Evolutionary conservation across 2,797 vertebrate genomes (phyloP), one percentile per base, ranked within the genome.

Genomic region (Lithobates pipiens): DNA sequence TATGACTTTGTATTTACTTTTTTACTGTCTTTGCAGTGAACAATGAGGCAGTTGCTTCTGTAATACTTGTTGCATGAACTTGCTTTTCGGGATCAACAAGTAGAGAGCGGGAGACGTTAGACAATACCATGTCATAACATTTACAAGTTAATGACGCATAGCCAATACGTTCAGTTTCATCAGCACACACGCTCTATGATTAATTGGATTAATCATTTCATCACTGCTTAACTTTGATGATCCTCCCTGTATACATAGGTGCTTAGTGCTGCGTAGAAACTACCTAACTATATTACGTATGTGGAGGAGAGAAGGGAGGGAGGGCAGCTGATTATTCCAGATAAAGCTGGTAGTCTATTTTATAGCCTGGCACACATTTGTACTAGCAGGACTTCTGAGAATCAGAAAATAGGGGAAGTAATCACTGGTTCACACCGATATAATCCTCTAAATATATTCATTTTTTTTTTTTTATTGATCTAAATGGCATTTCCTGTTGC

Each of bases 171-270:
- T 16, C 6, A 88, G 71, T 65, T 89, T 89, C 87, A 85, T 85
- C 87, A 89, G 85, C 42, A 2, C 57, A 69, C 42, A 76, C 76
- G 25, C 8, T 88, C 34, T 34, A 18, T 75, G 36, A 67, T 89
- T 91, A 80, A 61, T 86, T 79, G 85, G 70, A 83, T 87, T 87
- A 83, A 83, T 87, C 69, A 83, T 90, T 91, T 91, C 89, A 85
- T 86, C 87, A 85, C 82, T 82, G 57, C 54, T 2, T 92, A 89
- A 86, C 83, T 87, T 89, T 3, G 71, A 87, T 88, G 68, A 87
- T 88, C 88, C 89, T 92, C 90, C 88, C 91, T 91, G 89, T 91
- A 89, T 91, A 89, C 81, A 88, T 42, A 90, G 77, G 88, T 88
- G 84, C 87, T 91, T 90, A 88, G 79, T 82, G 85, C 29, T 77